Evolutionary conservation across 2,888 invertebrate genomes (phyloP).

Genomic region (Rotaria magnacalcarata): DNA sequence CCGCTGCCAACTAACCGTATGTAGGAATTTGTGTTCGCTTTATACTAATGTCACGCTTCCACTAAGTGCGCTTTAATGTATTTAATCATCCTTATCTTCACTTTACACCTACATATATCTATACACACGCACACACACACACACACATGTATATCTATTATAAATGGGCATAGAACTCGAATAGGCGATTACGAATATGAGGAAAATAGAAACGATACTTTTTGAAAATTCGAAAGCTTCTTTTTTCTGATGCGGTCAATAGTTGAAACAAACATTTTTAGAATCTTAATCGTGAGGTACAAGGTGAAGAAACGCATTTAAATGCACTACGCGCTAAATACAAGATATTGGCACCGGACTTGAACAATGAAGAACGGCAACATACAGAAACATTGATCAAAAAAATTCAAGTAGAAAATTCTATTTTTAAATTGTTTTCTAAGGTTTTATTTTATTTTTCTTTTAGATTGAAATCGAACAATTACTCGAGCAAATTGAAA

Average conservation of each 20-base stretch:
- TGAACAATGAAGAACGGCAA: conserved; percentile 14
- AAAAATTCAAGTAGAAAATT: not conserved
- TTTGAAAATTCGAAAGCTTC: no score
- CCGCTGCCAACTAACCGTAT: not conserved
- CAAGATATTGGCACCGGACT: not conserved
- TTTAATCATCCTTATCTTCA: not conserved
- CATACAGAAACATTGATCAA: not conserved
- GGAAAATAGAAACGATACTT: no score
- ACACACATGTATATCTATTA: not conserved
- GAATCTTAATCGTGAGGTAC: conserved; percentile 21
- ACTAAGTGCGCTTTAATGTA: not conserved
- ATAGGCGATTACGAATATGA: not conserved
- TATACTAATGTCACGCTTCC: not conserved
- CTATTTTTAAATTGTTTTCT: not conserved
- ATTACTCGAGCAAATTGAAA: conserved; percentile 1
- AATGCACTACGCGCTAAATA: not conserved
- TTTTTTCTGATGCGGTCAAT: not conserved
- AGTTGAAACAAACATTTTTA: not conserved
- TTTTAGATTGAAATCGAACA: conserved; percentile 7
- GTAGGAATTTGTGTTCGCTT: not conserved
- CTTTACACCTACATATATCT: not conserved
- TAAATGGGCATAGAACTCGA: conserved; percentile 6
- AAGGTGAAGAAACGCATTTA: not conserved
- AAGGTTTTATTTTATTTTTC: not conserved
- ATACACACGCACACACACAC: no score